Evolutionary conservation across 2,888 invertebrate genomes (phyloP), one percentile per base, ranked within the genome.

Genomic region (Stenurella melanura): DNA sequence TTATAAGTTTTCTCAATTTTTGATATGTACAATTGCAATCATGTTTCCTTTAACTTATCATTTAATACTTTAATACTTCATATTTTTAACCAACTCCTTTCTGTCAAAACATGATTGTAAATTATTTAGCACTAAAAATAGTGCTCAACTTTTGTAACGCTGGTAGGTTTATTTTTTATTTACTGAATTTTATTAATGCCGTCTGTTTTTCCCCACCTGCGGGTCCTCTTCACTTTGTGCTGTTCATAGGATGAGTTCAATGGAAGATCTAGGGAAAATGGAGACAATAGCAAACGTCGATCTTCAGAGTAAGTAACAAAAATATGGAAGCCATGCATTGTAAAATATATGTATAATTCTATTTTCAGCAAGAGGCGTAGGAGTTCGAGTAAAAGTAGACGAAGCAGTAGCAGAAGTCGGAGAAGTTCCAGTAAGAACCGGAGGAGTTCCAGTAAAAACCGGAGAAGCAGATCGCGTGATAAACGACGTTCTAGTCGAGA

Each of bases 221-320:
- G 80, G 78, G 83, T 82, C 82, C 83, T 82, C 85, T 85, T 83
- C 86, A 83, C 84, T 85, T 88, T 87, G 88, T 90, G 89, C 90
- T 90, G 90, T 90, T 91, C 90, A 85, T 90, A 91, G 91, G 91
- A 91, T 86, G 91, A 91, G 84, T 85, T 86, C 81, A 88, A 89
- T 84, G 91, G 91, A 87, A 91, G 90, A 88, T 90, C 92, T 84
- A 92, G 91, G 87, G 94, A 92, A 87, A 92, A 94, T 88, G 92
- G 92, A 83, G 93, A 92, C 82, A 88, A 90, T 79, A 90, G 90
- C 67, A 87, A 85, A 78, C 87, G 86, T 80, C 90, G 90, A 82
- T 88, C 90, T 34, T 91, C 92, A 78, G 91, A 92, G 92, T 92
- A 88, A 91, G 91, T 90, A 79, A 56, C 54, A n/a, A 26, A 34